phyloP scores from a whole-genome alignment of 2,888 invertebrate species.

The Caenorhabditis sp. region DNA sequence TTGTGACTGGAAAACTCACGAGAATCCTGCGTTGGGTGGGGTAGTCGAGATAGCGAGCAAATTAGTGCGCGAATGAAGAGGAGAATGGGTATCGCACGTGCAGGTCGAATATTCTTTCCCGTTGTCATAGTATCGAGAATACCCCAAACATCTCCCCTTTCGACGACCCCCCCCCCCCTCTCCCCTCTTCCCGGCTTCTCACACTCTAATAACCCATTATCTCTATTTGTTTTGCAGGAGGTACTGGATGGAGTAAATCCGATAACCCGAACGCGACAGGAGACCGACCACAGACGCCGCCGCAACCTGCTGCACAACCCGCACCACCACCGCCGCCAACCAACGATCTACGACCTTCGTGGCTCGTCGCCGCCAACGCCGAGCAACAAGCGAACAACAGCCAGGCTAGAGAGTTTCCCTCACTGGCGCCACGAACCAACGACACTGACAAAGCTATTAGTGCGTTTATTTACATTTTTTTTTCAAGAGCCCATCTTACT shows the following conservation, averaged over 20 bases:
- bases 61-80: no score
- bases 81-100: not conserved
- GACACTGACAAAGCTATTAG: constrained; percentile 38
- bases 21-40: no score
- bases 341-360: constrained; percentile 53
- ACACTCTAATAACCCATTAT: not conserved
- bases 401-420: constrained; percentile 90
- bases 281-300: constrained; percentile 15
- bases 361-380: constrained; percentile 57
- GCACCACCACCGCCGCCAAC: constrained; percentile 46
- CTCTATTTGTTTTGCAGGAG: constrained; percentile 49
- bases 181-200: not conserved
- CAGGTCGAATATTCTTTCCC: not conserved
- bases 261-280: constrained; percentile 36
- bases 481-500: not conserved
- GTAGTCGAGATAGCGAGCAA: no score
- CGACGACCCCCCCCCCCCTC: not conserved
- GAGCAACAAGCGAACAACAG: constrained; percentile 51
- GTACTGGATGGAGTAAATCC: constrained; percentile 86
- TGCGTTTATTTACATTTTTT: not conserved
- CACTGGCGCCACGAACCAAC: constrained; percentile 81
- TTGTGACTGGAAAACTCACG: no score
- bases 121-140: not conserved
- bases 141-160: constrained; percentile 12
- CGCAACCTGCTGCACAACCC: constrained; percentile 18